Evolutionary conservation across 1,140 invertebrate species (phyloP), one percentile per base, ranked within the genome.

Genomic region (Bombus waltoni): DNA sequence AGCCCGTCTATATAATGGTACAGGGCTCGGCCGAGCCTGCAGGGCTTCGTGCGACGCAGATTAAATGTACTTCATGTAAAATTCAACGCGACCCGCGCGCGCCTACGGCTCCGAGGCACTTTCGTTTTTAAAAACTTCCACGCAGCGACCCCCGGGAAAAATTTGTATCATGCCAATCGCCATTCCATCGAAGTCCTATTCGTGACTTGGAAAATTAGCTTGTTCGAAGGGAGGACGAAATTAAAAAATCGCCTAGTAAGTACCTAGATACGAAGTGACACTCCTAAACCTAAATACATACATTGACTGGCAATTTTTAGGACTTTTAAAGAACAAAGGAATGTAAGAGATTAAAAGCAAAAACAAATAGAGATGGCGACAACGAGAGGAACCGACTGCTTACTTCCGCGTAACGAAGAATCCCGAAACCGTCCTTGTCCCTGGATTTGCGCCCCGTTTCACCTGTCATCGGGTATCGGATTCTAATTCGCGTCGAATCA

Each of bases 31-130:
- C 71, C 72, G 77, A 70, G 73, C 70, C 81, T 77, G 81, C 81
- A 76, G 81, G 85, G 85, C 87, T 88, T 88, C 87, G 77, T 76
- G 81, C 86, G 81, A 79, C 81, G 81, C 85, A 83, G 88, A 87
- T 87, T 89, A 87, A 87, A 87, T 78, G 84, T 75, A 81, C 72
- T 87, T 89, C 88, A 87, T 89, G 85, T 81, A 81, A 87, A 87
- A 89, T 87, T 89, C 86, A 87, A 87, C 76, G 57, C 44, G 68
- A 87, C 80, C 57, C 78, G 79, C 65, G 47, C 62, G 73, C 75
- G 22, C 53, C 75, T 28, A 35, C 78, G 62, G 71, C 80, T 44
- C 38, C 70, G 18, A 62, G 57, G 32, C 73, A 81, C 79, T 85
- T 85, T 68, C 71, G 59, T 81, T 85, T 80, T 81, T 44, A 42